Conservation (phyloP, 2,888 invertebrate species). For the Buathra laborator region DNA sequence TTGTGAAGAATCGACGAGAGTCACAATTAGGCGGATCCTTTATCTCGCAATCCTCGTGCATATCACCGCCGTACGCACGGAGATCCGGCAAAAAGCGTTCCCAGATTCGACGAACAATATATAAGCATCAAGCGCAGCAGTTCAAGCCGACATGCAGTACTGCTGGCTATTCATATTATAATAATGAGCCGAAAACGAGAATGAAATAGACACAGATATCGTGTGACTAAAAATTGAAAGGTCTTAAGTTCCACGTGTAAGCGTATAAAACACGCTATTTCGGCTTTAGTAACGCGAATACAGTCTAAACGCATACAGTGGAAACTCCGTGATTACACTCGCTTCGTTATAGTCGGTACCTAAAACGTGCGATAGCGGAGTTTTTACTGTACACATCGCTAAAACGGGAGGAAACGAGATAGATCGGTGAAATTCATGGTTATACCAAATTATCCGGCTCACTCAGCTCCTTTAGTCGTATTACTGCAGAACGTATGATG, state of each 20-base stretch:
- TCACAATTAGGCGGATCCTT: constrained; percentile 73
- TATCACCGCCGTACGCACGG: constrained; percentile 57
- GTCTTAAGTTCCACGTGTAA: too few species aligned
- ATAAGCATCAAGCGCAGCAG: constrained; percentile 34
- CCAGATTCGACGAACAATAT: constrained; percentile 72
- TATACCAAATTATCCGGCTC: background rate
- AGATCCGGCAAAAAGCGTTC: constrained; percentile 75
- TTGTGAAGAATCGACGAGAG: constrained; percentile 48
- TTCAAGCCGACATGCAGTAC: constrained; percentile 29
- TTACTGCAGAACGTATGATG: constrained; percentile 38
- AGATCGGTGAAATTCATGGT: background rate
- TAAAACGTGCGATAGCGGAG: too few species aligned
- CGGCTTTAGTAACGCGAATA: too few species aligned
- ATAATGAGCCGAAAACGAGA: background rate
- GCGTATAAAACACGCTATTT: too few species aligned
- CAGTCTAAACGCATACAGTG: too few species aligned
- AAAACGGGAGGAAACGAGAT: background rate
- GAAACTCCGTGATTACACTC: too few species aligned
- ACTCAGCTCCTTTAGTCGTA: background rate
- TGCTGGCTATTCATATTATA: constrained; percentile 11
- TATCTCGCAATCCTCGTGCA: constrained; percentile 72
- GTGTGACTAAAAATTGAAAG: too few species aligned
- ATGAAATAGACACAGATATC: background rate
- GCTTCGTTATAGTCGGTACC: too few species aligned
- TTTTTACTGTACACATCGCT: too few species aligned